Evolutionary conservation across 2,888 invertebrate species (phyloP).

Genomic region (Hyalella azteca): DNA sequence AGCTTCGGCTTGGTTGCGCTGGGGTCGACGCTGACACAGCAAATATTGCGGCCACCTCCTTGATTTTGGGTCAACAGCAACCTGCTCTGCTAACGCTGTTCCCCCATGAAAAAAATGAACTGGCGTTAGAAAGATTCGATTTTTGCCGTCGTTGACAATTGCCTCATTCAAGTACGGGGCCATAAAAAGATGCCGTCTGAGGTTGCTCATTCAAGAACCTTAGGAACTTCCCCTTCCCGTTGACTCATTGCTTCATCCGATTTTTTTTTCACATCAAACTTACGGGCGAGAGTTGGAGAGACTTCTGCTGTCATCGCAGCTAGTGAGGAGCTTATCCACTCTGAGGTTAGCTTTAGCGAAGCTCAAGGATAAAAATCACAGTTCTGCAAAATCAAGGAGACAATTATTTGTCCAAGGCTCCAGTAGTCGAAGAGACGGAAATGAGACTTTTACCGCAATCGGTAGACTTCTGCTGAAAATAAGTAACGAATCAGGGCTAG

Average conservation of each 20-base stretch:
- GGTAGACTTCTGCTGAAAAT: no score
- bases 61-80: constrained; percentile 34
- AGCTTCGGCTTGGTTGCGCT: constrained; percentile 28
- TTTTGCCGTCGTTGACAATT: constrained; percentile 12
- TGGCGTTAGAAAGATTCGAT: constrained; percentile 24
- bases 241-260: constrained; percentile 17
- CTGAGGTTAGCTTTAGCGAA: background rate
- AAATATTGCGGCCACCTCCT: constrained; percentile 1
- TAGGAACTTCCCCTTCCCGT: background rate
- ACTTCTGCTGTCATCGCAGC: background rate
- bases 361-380: background rate
- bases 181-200: constrained; percentile 1
- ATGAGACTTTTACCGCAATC: background rate
- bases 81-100: constrained; percentile 30
- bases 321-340: background rate
- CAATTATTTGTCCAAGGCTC: background rate
- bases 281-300: constrained; percentile 7
- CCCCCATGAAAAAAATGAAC: background rate
- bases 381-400: background rate
- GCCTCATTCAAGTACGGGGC: background rate
- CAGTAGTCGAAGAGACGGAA: background rate
- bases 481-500: no score
- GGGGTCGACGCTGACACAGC: constrained; percentile 14
- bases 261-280: background rate
- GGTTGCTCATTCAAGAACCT: constrained; percentile 9